phyloP scores from a whole-genome alignment of 2,113 vertebrate genomes.

The Menidia beryllina region DNA sequence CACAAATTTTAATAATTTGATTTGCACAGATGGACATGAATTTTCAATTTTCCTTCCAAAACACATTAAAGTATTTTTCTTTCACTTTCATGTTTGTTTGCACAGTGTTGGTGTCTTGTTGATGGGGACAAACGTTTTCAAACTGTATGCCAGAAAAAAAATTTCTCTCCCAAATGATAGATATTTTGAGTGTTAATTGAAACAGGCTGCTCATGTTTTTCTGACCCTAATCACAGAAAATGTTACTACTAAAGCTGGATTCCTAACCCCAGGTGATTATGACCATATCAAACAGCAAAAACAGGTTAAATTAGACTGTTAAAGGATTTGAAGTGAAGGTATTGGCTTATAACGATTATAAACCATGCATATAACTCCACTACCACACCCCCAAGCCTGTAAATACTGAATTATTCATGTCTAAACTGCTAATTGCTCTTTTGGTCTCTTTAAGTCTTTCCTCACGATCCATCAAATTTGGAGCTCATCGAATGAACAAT shows the following conservation, averaged over 20 bases:
- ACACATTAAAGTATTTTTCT: not conserved
- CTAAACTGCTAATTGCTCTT: not conserved
- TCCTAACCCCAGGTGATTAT: not conserved
- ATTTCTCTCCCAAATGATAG: not conserved
- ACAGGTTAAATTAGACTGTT: not conserved
- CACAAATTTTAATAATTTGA: not conserved
- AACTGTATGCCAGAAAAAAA: not conserved
- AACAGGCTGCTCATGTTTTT: not conserved
- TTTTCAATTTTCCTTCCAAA: not conserved
- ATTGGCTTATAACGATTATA: not conserved
- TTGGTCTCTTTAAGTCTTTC: no score
- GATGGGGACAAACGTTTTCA: not conserved
- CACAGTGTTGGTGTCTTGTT: no score
- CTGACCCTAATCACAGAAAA: no score
- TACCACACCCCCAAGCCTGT: not conserved
- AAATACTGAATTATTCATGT: not conserved
- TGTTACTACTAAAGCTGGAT: not conserved
- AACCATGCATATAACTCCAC: not conserved
- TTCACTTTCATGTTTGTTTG: not conserved
- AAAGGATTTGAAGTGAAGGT: not conserved
- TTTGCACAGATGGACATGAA: not conserved
- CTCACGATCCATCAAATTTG: not conserved
- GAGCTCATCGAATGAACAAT: not conserved
- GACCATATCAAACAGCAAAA: not conserved
- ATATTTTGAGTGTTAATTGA: not conserved